A percentile compares a stretch with the other conserved stretches of the same genome.
phyloP scores from a whole-genome alignment of 1,140 invertebrate species.

The Drosophila ficusphila region DNA sequence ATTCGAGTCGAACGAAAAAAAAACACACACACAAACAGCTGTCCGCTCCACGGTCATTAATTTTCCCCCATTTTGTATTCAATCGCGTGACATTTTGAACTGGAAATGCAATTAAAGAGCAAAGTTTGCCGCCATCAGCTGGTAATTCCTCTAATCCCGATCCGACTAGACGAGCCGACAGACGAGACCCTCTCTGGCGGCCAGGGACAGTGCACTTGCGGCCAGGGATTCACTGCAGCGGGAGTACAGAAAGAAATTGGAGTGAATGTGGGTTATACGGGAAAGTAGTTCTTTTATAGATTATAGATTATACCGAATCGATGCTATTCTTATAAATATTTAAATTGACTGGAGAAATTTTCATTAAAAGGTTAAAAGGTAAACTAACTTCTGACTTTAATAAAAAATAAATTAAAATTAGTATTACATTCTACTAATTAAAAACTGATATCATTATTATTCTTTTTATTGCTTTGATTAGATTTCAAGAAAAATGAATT shows the following conservation, averaged over 20 bases:
- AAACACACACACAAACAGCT: constrained; percentile 5
- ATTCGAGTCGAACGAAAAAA: constrained; percentile 24
- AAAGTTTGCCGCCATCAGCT: constrained; percentile 34
- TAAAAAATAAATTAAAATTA: too few species aligned
- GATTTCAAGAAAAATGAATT: too few species aligned
- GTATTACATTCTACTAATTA: too few species aligned
- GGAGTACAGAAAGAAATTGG: constrained; percentile 20
- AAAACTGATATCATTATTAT: too few species aligned
- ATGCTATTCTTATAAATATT: too few species aligned
- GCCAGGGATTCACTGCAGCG: constrained; percentile 58
- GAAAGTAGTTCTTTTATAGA: too few species aligned
- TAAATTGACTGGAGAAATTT: too few species aligned
- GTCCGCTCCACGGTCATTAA: constrained; percentile 50
- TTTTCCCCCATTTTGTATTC: constrained; percentile 50
- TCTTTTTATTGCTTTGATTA: too few species aligned
- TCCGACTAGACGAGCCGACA: constrained; percentile 55
- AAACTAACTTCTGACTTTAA: too few species aligned
- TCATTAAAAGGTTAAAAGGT: too few species aligned
- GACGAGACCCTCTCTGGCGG: constrained; percentile 60
- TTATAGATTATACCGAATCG: too few species aligned
- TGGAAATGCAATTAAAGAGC: constrained; percentile 60
- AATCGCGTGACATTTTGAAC: constrained; percentile 46
- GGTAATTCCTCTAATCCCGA: constrained; percentile 34
- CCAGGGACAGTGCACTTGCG: constrained; percentile 51
- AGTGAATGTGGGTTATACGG: neutral